phyloP scores from a whole-genome alignment of 1,140 invertebrate genomes.

The Goniozus legneri region DNA sequence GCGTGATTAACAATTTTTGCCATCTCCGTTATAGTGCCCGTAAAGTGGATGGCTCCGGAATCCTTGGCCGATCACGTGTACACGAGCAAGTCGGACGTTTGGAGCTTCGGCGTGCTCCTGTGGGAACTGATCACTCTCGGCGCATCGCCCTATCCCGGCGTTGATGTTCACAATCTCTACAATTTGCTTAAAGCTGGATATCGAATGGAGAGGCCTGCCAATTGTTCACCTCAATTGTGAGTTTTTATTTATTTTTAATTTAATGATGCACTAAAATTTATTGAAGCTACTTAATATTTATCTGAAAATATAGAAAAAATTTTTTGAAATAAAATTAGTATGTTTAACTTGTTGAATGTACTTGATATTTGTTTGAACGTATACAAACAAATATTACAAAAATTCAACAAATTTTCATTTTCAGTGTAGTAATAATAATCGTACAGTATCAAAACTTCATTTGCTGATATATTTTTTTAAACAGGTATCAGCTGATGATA shows the following conservation, averaged over 20 bases:
- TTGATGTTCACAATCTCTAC: conserved; percentile 75
- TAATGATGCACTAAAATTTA: no score
- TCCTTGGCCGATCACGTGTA: conserved; percentile 83
- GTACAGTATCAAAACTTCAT: no score
- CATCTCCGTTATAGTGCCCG: conserved; percentile 63
- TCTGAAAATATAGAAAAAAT: no score
- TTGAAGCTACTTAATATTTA: no score
- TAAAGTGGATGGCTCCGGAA: conserved; percentile 87
- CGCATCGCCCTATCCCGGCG: conserved; percentile 74
- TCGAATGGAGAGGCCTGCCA: conserved; percentile 77
- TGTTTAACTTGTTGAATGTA: no score
- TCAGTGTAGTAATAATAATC: no score
- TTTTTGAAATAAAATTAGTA: no score
- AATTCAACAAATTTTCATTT: no score
- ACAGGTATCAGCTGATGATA: conserved; percentile 73
- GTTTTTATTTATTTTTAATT: conserved; percentile 35
- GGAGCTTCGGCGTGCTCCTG: conserved; percentile 85
- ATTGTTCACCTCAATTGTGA: conserved; percentile 79
- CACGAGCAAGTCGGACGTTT: conserved; percentile 86
- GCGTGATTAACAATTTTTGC: not conserved
- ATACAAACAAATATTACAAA: no score
- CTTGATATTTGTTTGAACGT: no score
- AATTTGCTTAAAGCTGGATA: conserved; percentile 73
- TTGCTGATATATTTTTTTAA: not conserved
- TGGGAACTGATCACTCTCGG: conserved; percentile 89